Percentiles rank a stretch among this genome's conserved stretches.
Evolutionary conservation across 2,113 vertebrate genomes (phyloP).

Genomic region (Madoqua kirkii): DNA sequence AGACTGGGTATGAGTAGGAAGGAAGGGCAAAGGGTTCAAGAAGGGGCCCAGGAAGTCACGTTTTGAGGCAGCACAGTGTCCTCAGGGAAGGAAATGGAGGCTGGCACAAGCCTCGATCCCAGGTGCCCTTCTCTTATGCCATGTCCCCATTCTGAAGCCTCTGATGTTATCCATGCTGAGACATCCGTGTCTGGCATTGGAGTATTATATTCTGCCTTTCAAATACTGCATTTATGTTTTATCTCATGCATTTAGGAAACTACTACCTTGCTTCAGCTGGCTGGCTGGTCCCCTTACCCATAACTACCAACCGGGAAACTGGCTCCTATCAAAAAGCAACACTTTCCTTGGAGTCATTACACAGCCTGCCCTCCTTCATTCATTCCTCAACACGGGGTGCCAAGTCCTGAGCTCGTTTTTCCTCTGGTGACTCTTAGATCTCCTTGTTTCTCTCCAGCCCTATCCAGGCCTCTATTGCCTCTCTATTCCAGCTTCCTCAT

Average conservation of each 20-base stretch:
- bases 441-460: background rate
- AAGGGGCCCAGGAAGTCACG: background rate
- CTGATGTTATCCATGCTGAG: background rate
- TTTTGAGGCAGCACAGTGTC: background rate
- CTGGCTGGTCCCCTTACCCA: background rate
- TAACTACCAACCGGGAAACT: background rate
- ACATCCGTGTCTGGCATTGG: background rate
- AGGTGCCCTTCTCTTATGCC: background rate
- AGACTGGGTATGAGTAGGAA: background rate
- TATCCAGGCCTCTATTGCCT: background rate
- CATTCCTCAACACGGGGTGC: background rate
- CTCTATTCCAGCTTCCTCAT: background rate
- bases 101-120: background rate
- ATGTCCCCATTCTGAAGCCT: fast-evolving
- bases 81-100: background rate
- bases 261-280: background rate
- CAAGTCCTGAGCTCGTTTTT: background rate
- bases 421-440: background rate
- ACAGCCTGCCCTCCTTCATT: background rate
- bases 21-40: background rate
- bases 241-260: background rate
- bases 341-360: background rate
- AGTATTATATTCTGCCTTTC: background rate
- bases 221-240: background rate
- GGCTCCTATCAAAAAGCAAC: background rate